Percentiles rank a stretch among this genome's conserved stretches.
phyloP scores from a whole-genome alignment of 2,113 vertebrate species.

The Phaethornis superciliosus region DNA sequence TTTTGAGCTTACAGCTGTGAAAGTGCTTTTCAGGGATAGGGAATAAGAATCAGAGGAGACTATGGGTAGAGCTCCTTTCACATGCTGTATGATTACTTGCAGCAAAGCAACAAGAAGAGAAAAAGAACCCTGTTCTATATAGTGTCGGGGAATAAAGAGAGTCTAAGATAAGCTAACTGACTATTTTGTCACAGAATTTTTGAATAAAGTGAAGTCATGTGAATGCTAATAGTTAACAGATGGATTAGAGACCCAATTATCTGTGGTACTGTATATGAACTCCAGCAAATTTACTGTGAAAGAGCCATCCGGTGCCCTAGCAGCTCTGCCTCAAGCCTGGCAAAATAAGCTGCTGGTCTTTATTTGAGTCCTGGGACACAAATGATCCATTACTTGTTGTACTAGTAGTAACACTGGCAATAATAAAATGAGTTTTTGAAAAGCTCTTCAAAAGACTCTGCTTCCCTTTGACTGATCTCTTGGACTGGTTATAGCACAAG shows the following conservation, averaged over 20 bases:
- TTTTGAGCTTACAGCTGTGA: not conserved
- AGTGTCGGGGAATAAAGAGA: constrained; percentile 25
- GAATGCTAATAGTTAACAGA: constrained; percentile 45
- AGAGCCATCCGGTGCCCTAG: not conserved
- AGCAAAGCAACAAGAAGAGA: not conserved
- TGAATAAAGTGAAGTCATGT: constrained; percentile 56
- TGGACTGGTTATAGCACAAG: not conserved
- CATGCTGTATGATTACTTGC: constrained; percentile 1
- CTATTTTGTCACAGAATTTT: constrained; percentile 27
- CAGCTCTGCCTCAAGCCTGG: not conserved
- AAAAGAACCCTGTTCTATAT: constrained; percentile 12
- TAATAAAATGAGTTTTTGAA: not conserved
- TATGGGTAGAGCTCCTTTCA: constrained; percentile 31
- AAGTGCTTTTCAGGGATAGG: constrained; percentile 2
- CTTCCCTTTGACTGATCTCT: not conserved
- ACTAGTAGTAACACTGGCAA: not conserved
- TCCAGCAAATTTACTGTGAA: constrained; percentile 20
- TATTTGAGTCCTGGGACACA: not conserved
- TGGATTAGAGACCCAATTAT: constrained; percentile 53
- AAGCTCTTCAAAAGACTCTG: not conserved
- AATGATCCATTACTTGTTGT: not conserved
- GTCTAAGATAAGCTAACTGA: constrained; percentile 16
- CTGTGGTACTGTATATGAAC: constrained; percentile 5
- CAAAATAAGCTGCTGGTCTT: not conserved
- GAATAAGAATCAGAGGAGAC: not conserved